Evolutionary conservation across 2,113 vertebrate species (phyloP), one percentile per base, ranked within the genome.

Genomic region (Alosa alosa): DNA sequence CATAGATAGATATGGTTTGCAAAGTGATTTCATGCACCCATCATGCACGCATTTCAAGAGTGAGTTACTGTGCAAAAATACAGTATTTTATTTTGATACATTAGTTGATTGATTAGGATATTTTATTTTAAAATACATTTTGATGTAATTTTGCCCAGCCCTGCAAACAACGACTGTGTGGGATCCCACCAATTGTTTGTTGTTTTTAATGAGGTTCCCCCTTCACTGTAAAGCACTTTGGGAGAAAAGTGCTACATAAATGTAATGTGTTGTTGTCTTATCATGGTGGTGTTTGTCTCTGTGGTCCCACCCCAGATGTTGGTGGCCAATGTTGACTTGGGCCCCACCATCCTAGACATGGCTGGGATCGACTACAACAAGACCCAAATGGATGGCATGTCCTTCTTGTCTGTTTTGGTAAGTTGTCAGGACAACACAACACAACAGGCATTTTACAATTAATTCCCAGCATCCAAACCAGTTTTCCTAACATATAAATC

Each of bases 301-400:
- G 84, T 81, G 22, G 52, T 22, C 10, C 18, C 6, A 60, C 55
- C 20, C 22, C 91, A 99, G 98, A 94, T 97, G 94, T 95, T 97
- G 10, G 96, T 99, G 88, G 96, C 96, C 36, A 99, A 99, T 87
- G 96, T 99, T 83, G 98, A 99, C 92, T 95, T 99, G 91, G 98
- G 97, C 0, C 98, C 98, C 20, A 99, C 98, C 86, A 96, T 99
- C 88, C 92, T 99, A 94, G 98, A 99, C 92, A 98, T 99, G 0
- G 97, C 97, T 0, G 98, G 98, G 10, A 95, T 95, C 85, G 89
- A 95, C 85, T 85, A 96, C 87, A 98, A 95, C 93, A 97, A 96
- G 90, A 99, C 98, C 0, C 95, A 97, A 90, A 99, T 99, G 98
- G 98, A 99, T 84, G 98, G 98, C 45, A 96, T 95, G 96, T 99